Base-by-base conservation (phyloP, 1,140 invertebrate genomes). In the Nephotettix cincticeps region DNA sequence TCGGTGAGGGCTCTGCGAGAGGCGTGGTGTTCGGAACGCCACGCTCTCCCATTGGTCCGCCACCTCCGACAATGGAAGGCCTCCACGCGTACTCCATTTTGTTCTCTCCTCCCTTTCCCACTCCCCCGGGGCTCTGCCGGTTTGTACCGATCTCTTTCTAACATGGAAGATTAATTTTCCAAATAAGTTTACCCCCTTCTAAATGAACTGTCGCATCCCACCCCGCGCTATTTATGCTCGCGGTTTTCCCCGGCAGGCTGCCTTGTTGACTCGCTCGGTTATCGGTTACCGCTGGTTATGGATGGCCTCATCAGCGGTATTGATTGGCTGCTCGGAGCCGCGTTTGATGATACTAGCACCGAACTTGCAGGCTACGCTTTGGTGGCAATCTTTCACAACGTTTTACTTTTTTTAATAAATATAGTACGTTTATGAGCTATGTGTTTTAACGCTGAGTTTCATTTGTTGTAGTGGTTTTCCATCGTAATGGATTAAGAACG, bases 151-250 rank as follows among this genome's bases (percentile, higher is more conserved):
- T 61, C 56, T 29, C 56, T 61, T 61, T 29, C 27, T 29, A 61
- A 61, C 56, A 61, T 29, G 56, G 56, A 27, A 61, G 56, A 61
- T 61, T 61, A 61, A 61, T 61, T 61, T 61, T 61, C 56, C 56
- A 61, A 61, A 61, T 61, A 61, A 61, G 56, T 61, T 61, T 25
- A 27, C 23, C 27, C 21, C 56, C 23, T 51, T 51, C 47, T 51
- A 51, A 51, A 51, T 51, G 6, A 51, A 29, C 21, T 61, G 56
- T 61, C 56, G 56, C 56, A 61, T 61, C 56, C 56, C n/a, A 29
- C 21, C 47, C 27, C 56, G 56, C 56, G 21, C 23, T 61, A 61
- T 61, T 61, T 61, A 61, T 61, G 56, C 25, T 36, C 14, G 32
- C 32, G 32, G 32, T 36, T 36, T 36, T 36, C 4, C 32, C 4